Base-by-base conservation (phyloP, 2,797 vertebrate genomes). In the Pipistrellus nathusii region DNA sequence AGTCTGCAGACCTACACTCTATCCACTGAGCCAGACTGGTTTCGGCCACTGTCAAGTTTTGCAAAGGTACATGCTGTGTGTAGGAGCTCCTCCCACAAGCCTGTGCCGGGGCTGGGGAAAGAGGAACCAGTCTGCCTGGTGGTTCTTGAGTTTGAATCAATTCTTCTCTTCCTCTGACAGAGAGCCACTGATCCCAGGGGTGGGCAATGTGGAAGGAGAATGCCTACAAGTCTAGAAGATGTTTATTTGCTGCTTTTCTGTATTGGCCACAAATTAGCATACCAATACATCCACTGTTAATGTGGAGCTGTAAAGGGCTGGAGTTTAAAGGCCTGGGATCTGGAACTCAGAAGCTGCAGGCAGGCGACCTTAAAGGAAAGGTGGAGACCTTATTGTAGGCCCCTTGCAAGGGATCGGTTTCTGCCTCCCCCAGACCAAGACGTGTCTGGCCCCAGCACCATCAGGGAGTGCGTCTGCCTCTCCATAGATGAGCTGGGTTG, bases 401-500 rank as follows among this genome's bases (percentile, higher is more conserved):
- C 6, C 32, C 20, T n/a, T 0, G 1, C 7, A 4, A 64, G 12
- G 53, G 38, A 5, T 51, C n/a, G 38, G 57, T 64, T 57, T 51
- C 25, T 51, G 17, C 27, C 7, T 85, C 8, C 14, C 15, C 5
- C 32, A 73, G 78, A 64, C 9, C 32, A 14, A 15, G 3, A 1
- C 0, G 0, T 3, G 55, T 18, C 5, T 11, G 68, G 41, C 14
- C 9, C 32, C 9, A 10, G 51, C 44, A 38, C 27, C 11, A 8
- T 1, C 7, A 7, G 35, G 51, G 3, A 23, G 10, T 0, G 38
- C 5, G 8, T 38, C 14, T 66, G 38, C 12, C 13, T 18, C 0
- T 14, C 30, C 53, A 62, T 3, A 0, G 66, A 44, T 2, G 3
- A 0, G 35, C 78, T 81, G 46, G 44, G 15, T 30, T 62, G 51